A percentile compares a stretch with the other conserved stretches of the same genome.
Conservation (phyloP, 2,797 vertebrate species). For the Lophotriccus pileatus region DNA sequence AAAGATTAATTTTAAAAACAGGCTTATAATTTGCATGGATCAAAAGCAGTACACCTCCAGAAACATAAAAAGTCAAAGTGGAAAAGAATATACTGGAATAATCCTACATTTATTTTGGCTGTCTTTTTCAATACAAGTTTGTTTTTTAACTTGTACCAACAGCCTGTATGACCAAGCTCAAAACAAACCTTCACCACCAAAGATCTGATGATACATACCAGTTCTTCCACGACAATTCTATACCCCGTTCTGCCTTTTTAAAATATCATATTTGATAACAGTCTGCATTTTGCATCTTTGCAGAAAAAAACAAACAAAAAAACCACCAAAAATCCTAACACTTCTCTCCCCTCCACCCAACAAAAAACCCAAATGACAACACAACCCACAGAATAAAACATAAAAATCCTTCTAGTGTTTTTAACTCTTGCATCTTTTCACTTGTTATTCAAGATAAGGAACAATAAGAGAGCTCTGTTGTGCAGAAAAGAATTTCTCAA, state of each 20-base stretch:
- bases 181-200: background rate
- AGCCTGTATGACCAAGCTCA: background rate
- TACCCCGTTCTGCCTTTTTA: background rate
- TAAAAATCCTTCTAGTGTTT: background rate
- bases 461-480: background rate
- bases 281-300: background rate
- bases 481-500: background rate
- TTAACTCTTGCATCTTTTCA: background rate
- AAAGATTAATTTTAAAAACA: background rate
- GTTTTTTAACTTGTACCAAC: background rate
- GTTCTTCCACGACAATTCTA: background rate
- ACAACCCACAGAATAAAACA: background rate
- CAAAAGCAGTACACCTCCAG: background rate
- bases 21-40: background rate
- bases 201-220: background rate
- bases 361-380: rapidly evolving
- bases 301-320: background rate
- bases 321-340: background rate
- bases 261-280: background rate
- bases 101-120: background rate
- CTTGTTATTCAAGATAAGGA: background rate
- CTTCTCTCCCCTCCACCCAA: rapidly evolving
- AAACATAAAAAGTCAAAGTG: background rate
- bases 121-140: background rate
- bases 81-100: background rate